Evolutionary conservation across 2,797 vertebrate genomes (phyloP).

Genomic region (Aselliscus stoliczkanus): DNA sequence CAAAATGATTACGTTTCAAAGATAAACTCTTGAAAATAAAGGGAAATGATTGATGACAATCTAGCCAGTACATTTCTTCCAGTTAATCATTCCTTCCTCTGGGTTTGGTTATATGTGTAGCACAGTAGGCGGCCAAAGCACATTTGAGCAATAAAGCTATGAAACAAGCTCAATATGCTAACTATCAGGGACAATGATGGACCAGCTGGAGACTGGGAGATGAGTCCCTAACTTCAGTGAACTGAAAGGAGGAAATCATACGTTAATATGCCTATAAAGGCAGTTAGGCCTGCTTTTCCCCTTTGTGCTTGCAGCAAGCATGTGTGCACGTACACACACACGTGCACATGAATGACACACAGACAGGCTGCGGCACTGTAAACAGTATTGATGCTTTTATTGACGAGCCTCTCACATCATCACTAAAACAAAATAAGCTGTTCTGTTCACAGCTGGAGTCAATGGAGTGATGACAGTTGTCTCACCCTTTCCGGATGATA

Average conservation of each 20-base stretch:
- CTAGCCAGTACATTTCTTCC: constrained; percentile 55
- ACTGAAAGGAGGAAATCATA: background rate
- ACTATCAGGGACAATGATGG: constrained; percentile 40
- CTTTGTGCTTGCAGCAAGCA: constrained; percentile 31
- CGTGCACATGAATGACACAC: background rate
- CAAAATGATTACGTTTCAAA: constrained; percentile 61
- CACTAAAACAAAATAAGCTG: constrained; percentile 78
- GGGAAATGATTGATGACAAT: constrained; percentile 53
- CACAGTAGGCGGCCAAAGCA: constrained; percentile 36
- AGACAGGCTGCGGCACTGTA: constrained; percentile 68
- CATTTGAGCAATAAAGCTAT: constrained; percentile 39
- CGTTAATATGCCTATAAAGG: background rate
- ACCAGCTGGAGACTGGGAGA: constrained; percentile 51
- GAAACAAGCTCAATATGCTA: constrained; percentile 42
- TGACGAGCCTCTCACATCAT: constrained; percentile 80
- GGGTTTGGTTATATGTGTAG: constrained; percentile 25
- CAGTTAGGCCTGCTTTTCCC: background rate
- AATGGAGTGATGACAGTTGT: constrained; percentile 76
- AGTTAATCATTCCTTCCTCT: constrained; percentile 61
- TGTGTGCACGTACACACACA: background rate
- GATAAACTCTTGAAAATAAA: constrained; percentile 61
- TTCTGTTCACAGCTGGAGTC: constrained; percentile 77
- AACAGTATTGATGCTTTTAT: constrained; percentile 79
- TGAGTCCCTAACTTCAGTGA: background rate
- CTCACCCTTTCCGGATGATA: constrained; percentile 75